These are phyloP conservation scores for Linnaemya tessellans DNA, from an alignment of 2,888 invertebrate species.

Conservation along the genomic window DNA sequence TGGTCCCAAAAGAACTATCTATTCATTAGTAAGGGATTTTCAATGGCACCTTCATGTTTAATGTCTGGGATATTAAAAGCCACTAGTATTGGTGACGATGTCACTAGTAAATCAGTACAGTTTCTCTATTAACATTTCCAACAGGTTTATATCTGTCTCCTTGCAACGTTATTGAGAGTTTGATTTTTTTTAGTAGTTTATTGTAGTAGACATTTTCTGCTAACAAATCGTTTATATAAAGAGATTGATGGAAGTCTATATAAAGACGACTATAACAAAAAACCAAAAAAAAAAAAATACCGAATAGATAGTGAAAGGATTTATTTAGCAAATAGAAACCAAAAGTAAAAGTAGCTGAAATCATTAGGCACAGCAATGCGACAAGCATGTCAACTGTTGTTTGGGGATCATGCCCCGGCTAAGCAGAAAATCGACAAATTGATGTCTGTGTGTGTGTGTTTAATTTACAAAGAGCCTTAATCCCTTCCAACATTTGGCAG, in stretches of 20 bases:
- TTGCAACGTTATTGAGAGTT: conserved; percentile 34
- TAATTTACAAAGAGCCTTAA: conserved; percentile 9
- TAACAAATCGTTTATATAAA: conserved; percentile 18
- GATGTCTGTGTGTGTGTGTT: conserved; percentile 38
- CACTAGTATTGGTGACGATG: too few species aligned
- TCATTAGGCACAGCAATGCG: not conserved
- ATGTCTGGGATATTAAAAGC: too few species aligned
- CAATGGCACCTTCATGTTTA: too few species aligned
- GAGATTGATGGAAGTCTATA: conserved; percentile 28
- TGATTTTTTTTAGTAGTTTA: conserved; percentile 5
- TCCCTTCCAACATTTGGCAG: too few species aligned
- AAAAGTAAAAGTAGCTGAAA: not conserved
- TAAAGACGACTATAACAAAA: not conserved
- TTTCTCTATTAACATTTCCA: too few species aligned
- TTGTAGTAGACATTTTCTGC: conserved; percentile 41
- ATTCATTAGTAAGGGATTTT: too few species aligned
- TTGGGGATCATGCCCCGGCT: conserved; percentile 16
- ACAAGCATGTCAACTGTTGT: conserved; percentile 19
- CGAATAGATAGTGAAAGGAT: not conserved
- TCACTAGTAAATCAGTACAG: too few species aligned
- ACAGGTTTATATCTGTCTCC: not conserved
- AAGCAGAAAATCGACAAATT: conserved; percentile 38
- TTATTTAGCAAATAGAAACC: not conserved
- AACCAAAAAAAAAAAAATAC: not conserved
- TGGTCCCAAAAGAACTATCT: too few species aligned